Percentiles rank a stretch among this genome's conserved stretches.
Conservation (phyloP, 2,113 vertebrate genomes). For the Acrocephalus kingi region DNA sequence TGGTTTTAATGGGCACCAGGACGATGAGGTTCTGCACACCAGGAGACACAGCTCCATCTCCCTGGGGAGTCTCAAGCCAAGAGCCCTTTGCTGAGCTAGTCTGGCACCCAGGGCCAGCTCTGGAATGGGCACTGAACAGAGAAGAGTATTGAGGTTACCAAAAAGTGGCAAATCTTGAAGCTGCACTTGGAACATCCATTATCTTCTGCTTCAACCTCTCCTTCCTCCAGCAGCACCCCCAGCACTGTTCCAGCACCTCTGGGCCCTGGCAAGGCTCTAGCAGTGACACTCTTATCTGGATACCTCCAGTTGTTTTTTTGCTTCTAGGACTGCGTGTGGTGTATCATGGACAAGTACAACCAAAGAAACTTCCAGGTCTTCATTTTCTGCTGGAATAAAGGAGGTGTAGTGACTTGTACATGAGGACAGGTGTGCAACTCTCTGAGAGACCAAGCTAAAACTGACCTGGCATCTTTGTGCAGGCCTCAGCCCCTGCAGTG, state of each 20-base stretch:
- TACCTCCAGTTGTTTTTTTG: background rate
- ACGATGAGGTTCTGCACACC: background rate
- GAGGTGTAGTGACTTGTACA: background rate
- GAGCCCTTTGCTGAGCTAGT: background rate
- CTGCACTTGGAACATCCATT: background rate
- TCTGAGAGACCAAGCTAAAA: background rate
- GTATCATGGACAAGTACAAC: background rate
- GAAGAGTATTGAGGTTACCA: background rate
- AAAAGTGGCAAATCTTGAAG: background rate
- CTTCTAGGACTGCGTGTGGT: background rate
- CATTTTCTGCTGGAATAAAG: background rate
- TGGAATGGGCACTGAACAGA: background rate
- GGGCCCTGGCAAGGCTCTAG: background rate
- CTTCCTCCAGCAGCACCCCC: background rate
- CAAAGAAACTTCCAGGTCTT: background rate
- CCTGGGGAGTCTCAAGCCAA: background rate
- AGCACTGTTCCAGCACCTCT: background rate
- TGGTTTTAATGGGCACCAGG: background rate
- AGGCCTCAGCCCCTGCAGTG: background rate
- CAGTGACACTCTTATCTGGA: background rate
- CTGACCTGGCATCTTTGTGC: background rate
- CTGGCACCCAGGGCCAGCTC: background rate
- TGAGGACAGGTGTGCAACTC: background rate
- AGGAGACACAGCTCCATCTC: background rate
- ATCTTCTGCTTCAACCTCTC: background rate